Conservation (phyloP, 2,797 vertebrate species). For the Pogoniulus pusillus region DNA sequence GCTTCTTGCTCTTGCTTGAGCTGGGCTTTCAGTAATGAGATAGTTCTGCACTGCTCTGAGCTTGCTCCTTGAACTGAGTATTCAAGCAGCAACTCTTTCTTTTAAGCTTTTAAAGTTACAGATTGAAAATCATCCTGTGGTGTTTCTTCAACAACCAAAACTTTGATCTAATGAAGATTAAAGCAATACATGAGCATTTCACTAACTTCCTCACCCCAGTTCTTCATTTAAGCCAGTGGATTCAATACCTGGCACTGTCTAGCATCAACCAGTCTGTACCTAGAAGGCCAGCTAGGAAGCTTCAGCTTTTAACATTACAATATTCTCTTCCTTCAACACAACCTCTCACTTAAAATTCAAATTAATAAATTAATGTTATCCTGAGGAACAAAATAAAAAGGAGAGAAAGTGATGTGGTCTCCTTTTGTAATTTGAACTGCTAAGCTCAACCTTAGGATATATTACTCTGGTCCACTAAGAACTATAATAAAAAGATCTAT, state of each 20-base stretch:
- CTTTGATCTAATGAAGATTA: not conserved
- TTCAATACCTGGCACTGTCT: not conserved
- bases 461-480: not conserved
- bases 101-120: not conserved
- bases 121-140: not conserved
- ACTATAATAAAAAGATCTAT: not conserved
- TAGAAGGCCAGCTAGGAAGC: not conserved
- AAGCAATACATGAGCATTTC: not conserved
- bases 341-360: not conserved
- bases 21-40: not conserved
- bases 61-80: not conserved
- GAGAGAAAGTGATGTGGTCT: not conserved
- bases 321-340: not conserved
- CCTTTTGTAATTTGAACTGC: not conserved
- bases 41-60: not conserved
- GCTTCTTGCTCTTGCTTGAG: not conserved
- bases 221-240: not conserved
- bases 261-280: not conserved
- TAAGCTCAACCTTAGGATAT: not conserved
- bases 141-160: not conserved
- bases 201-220: not conserved
- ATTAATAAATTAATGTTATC: not conserved
- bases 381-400: not conserved
- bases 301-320: not conserved
- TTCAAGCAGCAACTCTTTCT: not conserved